Conservation (phyloP, 2,797 vertebrate genomes). For the Halcyon chelicuti region DNA sequence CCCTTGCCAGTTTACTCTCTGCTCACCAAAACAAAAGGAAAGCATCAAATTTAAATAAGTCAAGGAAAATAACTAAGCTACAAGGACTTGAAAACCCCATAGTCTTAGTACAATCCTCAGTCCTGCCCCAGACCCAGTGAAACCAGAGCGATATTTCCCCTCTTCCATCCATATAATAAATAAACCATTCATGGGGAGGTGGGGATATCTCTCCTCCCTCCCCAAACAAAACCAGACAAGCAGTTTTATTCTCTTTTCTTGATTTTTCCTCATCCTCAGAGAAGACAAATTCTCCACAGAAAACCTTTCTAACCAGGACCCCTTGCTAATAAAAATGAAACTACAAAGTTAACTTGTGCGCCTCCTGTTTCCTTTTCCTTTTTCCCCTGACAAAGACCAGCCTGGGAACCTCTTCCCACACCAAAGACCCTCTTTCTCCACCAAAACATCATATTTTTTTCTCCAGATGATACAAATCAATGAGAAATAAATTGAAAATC, state of each 20-base stretch:
- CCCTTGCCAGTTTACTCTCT: not conserved
- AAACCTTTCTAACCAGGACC: not conserved
- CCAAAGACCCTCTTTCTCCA: not conserved
- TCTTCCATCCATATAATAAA: not conserved
- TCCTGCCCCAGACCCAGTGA: not conserved
- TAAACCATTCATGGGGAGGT: accelerated
- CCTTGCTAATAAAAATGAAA: not conserved
- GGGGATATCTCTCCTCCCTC: not conserved
- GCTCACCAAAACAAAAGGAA: slow-evolving; percentile 20
- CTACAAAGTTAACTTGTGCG: not conserved
- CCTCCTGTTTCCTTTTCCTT: not conserved
- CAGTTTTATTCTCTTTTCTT: not conserved
- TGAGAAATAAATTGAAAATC: not conserved
- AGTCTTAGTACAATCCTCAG: not conserved
- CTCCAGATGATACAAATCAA: not conserved
- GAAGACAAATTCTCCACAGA: not conserved
- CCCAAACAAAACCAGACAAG: not conserved
- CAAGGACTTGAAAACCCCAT: not conserved
- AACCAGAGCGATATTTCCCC: not conserved
- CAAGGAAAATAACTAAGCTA: slow-evolving; percentile 3
- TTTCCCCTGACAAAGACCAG: not conserved
- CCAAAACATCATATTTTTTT: not conserved
- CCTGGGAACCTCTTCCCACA: not conserved
- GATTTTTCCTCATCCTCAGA: not conserved
- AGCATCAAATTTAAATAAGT: not conserved